Conservation (phyloP, 92 coral and sea anemone genomes). For the Parazoanthus swiftii region DNA sequence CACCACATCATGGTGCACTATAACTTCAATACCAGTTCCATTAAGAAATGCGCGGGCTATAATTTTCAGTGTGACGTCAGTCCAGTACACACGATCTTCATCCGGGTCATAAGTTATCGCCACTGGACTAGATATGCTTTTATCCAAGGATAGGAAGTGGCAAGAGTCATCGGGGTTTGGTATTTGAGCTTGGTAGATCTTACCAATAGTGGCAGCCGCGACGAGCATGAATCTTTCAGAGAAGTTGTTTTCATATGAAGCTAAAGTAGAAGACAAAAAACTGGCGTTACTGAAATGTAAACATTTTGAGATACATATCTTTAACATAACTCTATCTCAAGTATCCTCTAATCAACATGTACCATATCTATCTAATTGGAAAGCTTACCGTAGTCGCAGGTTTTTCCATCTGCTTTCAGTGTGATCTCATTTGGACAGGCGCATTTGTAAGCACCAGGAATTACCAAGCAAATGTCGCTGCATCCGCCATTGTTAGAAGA, state of each 20-base stretch:
- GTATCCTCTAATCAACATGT: no score
- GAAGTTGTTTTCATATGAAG: constrained; percentile 1
- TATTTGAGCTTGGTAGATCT: constrained; percentile 31
- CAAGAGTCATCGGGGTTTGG: neutral
- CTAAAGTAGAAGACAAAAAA: neutral
- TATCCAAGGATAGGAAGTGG: neutral
- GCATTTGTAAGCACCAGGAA: constrained; percentile 37
- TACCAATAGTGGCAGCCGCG: constrained; percentile 40
- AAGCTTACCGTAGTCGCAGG: constrained; percentile 32
- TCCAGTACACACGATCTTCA: constrained; percentile 59
- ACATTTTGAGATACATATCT: neutral
- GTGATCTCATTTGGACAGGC: constrained; percentile 30
- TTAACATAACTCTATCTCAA: neutral
- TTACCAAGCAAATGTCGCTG: constrained; percentile 43
- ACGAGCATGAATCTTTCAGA: constrained; percentile 33
- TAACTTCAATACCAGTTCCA: constrained; percentile 43
- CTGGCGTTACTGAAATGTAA: neutral
- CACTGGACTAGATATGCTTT: constrained; percentile 42
- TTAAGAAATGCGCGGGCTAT: constrained; percentile 49
- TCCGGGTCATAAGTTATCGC: constrained; percentile 54
- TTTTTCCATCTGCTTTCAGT: constrained; percentile 23
- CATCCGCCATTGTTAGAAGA: constrained; percentile 45
- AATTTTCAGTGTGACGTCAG: constrained; percentile 24
- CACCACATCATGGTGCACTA: constrained; percentile 7
- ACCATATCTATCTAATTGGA: no score